These are phyloP conservation scores for Fulmarus glacialis DNA, from an alignment of 2,113 vertebrate genomes.

Conservation along the genomic window DNA sequence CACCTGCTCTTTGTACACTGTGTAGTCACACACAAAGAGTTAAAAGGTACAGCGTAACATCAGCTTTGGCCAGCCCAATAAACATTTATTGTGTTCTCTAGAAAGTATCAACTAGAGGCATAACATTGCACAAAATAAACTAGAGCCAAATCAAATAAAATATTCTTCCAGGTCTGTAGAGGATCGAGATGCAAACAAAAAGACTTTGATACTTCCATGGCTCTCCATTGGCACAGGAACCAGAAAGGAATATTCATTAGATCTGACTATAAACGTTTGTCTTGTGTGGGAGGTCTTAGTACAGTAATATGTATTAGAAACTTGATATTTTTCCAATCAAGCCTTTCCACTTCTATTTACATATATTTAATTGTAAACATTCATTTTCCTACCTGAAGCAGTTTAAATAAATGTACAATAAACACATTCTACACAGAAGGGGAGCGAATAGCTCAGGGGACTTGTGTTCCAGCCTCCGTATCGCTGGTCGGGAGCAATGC, in stretches of 20 bases:
- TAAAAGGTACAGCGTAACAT: not conserved
- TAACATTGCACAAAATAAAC: not conserved
- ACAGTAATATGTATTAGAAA: slow-evolving; percentile 69
- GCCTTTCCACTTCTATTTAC: slow-evolving; percentile 69
- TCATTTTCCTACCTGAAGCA: slow-evolving; percentile 50
- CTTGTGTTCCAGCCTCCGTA: not conserved
- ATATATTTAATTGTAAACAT: slow-evolving; percentile 67
- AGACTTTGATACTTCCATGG: not conserved
- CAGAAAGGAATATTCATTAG: slow-evolving; percentile 45
- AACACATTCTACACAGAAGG: not conserved
- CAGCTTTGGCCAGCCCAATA: not conserved
- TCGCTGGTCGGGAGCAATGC: rapidly evolving
- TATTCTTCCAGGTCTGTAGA: not conserved
- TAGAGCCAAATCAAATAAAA: not conserved
- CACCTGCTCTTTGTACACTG: not conserved
- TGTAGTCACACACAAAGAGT: not conserved
- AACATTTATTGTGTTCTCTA: not conserved
- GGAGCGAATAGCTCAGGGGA: not conserved
- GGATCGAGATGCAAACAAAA: not conserved
- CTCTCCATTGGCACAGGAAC: slow-evolving; percentile 35
- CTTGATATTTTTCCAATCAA: slow-evolving; percentile 70
- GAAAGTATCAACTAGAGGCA: not conserved
- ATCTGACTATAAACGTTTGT: slow-evolving; percentile 50
- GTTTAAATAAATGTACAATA: slow-evolving; percentile 26
- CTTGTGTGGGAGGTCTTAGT: slow-evolving; percentile 69